phyloP scores from a whole-genome alignment of 2,797 vertebrate species.

The Anniella stebbinsi region DNA sequence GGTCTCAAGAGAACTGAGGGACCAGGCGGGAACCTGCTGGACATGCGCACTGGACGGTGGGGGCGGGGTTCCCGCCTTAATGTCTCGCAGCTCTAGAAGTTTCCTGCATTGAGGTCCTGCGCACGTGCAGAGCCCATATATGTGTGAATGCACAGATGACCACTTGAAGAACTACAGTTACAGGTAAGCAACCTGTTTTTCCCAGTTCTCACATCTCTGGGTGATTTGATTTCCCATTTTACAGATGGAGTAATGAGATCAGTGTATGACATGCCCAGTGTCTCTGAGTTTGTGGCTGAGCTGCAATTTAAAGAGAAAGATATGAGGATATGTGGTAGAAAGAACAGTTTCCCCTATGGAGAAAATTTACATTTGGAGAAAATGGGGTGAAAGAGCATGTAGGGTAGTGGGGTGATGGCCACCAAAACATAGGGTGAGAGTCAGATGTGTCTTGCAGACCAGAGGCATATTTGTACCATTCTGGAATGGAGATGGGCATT shows the following conservation, averaged over 20 bases:
- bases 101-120: too few relatives aligned
- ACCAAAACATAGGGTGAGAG: neutral
- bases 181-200: too few relatives aligned
- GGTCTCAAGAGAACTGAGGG: too few relatives aligned
- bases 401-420: neutral
- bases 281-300: neutral
- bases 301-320: neutral
- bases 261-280: neutral
- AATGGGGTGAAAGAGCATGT: neutral
- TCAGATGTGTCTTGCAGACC: neutral
- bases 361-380: neutral
- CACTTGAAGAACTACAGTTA: too few relatives aligned
- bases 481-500: neutral
- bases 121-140: too few relatives aligned
- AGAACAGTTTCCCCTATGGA: neutral
- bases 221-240: slow-evolving; percentile 9
- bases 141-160: too few relatives aligned
- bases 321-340: neutral
- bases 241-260: neutral
- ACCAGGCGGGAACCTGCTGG: too few relatives aligned
- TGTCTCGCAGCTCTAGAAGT: too few relatives aligned
- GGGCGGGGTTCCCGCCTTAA: too few relatives aligned
- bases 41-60: too few relatives aligned
- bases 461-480: neutral
- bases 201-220: neutral